These are phyloP conservation scores for Leptonema lineaticorne DNA, from an alignment of 1,140 invertebrate genomes.

Conservation along the genomic window DNA sequence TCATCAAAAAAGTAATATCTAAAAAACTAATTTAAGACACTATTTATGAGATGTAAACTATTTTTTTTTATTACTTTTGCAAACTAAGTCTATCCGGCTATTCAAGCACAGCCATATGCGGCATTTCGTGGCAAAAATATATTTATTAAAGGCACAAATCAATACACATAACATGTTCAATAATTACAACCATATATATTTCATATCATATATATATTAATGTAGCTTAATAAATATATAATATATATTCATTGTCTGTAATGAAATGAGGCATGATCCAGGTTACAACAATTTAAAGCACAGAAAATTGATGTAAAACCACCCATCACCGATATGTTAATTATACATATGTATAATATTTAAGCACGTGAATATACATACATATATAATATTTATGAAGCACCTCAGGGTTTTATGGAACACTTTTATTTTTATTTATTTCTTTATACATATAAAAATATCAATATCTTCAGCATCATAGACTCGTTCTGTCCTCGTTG, in stretches of 20 bases:
- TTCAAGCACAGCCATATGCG: conserved; percentile 19
- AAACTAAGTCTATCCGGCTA: conserved; percentile 30
- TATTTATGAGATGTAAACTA: conserved; percentile 1
- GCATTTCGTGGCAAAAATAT: conserved; percentile 40
- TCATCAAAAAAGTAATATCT: conserved; percentile 11
- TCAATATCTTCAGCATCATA: not conserved
- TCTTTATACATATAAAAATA: not conserved
- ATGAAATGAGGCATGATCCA: conserved; percentile 13
- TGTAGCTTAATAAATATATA: conserved; percentile 19
- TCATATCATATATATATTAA: too few species aligned
- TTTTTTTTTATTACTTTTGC: conserved; percentile 14
- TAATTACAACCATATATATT: conserved; percentile 31
- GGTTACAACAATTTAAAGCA: not conserved
- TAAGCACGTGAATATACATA: too few species aligned
- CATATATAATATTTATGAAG: not conserved
- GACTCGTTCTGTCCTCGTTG: not conserved
- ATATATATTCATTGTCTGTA: conserved; percentile 17
- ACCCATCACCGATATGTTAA: conserved; percentile 25
- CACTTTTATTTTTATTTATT: not conserved
- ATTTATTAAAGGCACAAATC: conserved; percentile 41
- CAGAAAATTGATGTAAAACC: conserved; percentile 2
- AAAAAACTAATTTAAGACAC: conserved; percentile 29
- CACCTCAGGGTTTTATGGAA: not conserved
- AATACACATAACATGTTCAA: conserved; percentile 40
- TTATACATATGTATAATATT: not conserved